Conservation (phyloP, 2,113 vertebrate species). For the Potamarius usumacintae region DNA sequence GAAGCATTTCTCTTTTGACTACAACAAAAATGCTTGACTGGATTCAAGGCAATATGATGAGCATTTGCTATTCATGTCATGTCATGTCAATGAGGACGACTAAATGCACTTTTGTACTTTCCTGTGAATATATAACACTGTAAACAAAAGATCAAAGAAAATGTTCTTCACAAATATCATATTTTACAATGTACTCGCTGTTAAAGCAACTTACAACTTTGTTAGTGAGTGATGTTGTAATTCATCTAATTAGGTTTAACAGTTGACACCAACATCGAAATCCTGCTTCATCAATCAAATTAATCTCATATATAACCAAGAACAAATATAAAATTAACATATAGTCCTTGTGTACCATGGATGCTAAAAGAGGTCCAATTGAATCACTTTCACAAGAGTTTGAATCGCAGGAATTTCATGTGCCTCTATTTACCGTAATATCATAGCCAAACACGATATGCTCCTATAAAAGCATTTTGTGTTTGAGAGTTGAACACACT, state of each 20-base stretch:
- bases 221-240: background rate
- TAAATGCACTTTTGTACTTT: constrained; percentile 6
- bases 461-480: constrained; percentile 15
- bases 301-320: background rate
- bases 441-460: constrained; percentile 19
- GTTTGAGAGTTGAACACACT: background rate
- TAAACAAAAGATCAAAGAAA: constrained; percentile 13
- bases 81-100: constrained; percentile 7
- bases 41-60: constrained; percentile 40
- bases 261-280: background rate
- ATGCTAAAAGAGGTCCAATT: background rate
- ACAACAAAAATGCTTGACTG: constrained; percentile 29
- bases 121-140: constrained; percentile 5
- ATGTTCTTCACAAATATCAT: background rate
- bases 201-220: background rate
- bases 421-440: background rate
- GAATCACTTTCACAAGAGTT: background rate
- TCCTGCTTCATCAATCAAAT: background rate
- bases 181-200: background rate
- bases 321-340: background rate
- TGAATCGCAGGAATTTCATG: background rate
- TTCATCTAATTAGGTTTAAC: background rate
- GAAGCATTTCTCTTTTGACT: constrained; percentile 18
- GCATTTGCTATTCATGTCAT: constrained; percentile 38
- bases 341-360: background rate